phyloP scores from a whole-genome alignment of 1,140 invertebrate genomes.

The Papilio polyxenes region DNA sequence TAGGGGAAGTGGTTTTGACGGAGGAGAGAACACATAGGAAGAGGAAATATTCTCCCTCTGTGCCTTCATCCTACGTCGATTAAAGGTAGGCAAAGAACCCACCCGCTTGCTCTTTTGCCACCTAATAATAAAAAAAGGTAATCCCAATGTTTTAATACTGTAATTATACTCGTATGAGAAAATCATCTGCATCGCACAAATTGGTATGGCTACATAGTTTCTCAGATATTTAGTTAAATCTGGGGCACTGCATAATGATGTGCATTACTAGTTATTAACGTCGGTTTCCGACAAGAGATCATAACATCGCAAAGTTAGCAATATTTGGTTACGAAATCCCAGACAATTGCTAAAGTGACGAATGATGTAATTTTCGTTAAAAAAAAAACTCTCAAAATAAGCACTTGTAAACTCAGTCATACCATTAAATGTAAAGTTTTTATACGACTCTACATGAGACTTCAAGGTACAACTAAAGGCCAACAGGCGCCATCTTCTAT shows the following conservation, averaged over 20 bases:
- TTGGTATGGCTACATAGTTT: conserved; percentile 10
- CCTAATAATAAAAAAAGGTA: not conserved
- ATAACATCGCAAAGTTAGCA: not conserved
- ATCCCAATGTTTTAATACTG: not conserved
- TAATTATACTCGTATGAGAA: not conserved
- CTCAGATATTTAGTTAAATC: conserved; percentile 18
- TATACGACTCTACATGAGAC: not conserved
- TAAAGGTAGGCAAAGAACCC: too few relatives aligned
- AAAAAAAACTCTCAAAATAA: not conserved
- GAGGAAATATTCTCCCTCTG: too few relatives aligned
- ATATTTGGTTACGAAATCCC: not conserved
- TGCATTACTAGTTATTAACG: conserved; percentile 1
- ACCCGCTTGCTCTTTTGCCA: too few relatives aligned
- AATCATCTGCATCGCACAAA: not conserved
- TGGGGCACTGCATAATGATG: conserved; percentile 9
- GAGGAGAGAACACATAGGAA: too few relatives aligned
- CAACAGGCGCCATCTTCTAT: not conserved
- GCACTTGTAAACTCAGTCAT: not conserved
- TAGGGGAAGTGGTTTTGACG: too few relatives aligned
- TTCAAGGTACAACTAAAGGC: not conserved
- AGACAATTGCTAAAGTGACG: not conserved
- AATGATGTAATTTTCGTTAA: not conserved
- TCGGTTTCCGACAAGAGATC: conserved; percentile 1
- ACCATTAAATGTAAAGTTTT: not conserved
- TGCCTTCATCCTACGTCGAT: too few relatives aligned